These are phyloP conservation scores for Stomatorhinus ivindoensis DNA, from an alignment of 2,113 vertebrate genomes.

Conservation along the genomic window DNA sequence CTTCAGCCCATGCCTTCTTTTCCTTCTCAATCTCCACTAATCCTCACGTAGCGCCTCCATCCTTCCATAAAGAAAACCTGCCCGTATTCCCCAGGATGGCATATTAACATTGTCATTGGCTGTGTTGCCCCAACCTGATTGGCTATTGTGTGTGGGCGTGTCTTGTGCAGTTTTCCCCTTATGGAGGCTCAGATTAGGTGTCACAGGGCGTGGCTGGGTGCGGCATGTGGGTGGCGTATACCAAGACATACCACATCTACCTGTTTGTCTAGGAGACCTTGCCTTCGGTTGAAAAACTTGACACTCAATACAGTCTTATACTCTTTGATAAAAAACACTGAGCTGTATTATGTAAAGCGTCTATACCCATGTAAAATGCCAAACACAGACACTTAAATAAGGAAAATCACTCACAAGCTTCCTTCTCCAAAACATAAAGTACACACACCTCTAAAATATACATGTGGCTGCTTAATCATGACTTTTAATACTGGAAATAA, in stretches of 20 bases:
- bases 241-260: not conserved
- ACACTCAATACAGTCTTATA: not conserved
- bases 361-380: not conserved
- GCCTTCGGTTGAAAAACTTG: not conserved
- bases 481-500: not conserved
- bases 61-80: conserved; percentile 12
- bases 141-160: not conserved
- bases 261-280: not conserved
- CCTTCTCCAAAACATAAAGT: not conserved
- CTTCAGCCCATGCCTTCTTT: conserved; percentile 17
- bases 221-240: not conserved
- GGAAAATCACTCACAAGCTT: not conserved
- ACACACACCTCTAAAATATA: not conserved
- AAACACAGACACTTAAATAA: not conserved
- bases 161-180: not conserved
- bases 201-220: not conserved
- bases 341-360: not conserved
- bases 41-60: conserved; percentile 22
- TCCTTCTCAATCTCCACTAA: conserved; percentile 32
- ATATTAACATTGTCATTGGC: conserved; percentile 14
- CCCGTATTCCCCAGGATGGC: not conserved
- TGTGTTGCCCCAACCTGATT: not conserved
- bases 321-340: not conserved
- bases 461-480: not conserved
- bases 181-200: conserved; percentile 21